These are phyloP conservation scores for Anableps anableps DNA, from an alignment of 2,797 vertebrate genomes.

Conservation along the genomic window DNA sequence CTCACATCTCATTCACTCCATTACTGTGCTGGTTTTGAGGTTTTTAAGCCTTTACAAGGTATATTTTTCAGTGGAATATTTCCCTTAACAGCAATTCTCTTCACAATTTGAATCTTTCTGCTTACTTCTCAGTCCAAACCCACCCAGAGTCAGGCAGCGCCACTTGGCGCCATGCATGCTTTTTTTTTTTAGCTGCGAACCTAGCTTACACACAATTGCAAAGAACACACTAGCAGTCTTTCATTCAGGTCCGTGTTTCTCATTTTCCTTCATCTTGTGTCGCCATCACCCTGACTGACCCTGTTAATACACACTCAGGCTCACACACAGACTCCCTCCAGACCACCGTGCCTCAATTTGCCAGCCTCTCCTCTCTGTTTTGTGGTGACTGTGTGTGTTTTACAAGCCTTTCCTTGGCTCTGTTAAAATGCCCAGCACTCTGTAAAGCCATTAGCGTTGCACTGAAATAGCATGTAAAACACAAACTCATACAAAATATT, in stretches of 20 bases:
- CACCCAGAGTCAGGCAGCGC: conserved; percentile 54
- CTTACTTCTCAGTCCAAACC: conserved; percentile 48
- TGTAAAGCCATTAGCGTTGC: conserved; percentile 75
- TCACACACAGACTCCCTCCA: conserved; percentile 48
- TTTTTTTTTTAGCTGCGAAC: conserved; percentile 42
- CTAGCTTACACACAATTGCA: conserved; percentile 59
- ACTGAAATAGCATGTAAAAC: conserved; percentile 75
- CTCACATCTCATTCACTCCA: conserved; percentile 19
- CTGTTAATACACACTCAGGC: conserved; percentile 50
- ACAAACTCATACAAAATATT: conserved; percentile 31
- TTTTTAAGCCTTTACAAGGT: conserved; percentile 21
- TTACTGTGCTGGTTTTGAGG: conserved; percentile 20
- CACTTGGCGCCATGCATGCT: conserved; percentile 58
- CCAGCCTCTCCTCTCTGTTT: conserved; percentile 67
- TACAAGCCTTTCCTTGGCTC: conserved; percentile 72
- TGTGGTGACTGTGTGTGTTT: conserved; percentile 73
- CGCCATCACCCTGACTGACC: conserved; percentile 71
- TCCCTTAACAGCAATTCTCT: conserved; percentile 47
- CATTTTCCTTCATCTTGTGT: conserved; percentile 72
- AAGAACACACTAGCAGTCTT: conserved; percentile 63
- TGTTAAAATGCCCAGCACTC: conserved; percentile 76
- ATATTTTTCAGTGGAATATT: conserved; percentile 36
- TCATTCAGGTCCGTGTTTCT: conserved; percentile 58
- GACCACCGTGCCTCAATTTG: conserved; percentile 58
- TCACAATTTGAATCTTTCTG: conserved; percentile 41